Evolutionary conservation across 2,797 vertebrate species (phyloP).

Genomic region (Sebastes diaconus): DNA sequence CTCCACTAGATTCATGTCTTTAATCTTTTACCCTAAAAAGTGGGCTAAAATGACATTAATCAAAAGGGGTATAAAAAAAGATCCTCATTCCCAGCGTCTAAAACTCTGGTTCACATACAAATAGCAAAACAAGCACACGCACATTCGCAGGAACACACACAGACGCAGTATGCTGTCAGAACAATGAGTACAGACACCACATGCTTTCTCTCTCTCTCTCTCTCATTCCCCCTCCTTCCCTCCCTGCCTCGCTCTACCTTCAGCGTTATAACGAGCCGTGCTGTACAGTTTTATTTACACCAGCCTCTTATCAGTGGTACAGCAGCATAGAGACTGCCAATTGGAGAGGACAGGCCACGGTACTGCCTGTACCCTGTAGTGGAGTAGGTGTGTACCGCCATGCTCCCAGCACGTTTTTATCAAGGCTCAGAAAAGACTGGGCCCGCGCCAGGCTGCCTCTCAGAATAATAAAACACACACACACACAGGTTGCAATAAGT

Average conservation of each 20-base stretch:
- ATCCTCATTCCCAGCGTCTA: neutral
- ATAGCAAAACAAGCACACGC: slow-evolving; percentile 30
- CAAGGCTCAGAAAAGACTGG: slow-evolving; percentile 59
- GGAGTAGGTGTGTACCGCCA: slow-evolving; percentile 85
- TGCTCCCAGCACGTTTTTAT: slow-evolving; percentile 72
- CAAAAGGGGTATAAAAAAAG: neutral
- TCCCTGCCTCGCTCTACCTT: slow-evolving; percentile 48
- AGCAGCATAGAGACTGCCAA: slow-evolving; percentile 91
- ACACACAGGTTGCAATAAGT: slow-evolving; percentile 28
- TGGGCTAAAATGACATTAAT: neutral
- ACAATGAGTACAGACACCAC: slow-evolving; percentile 95
- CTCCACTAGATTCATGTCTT: neutral
- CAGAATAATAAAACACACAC: slow-evolving; percentile 50
- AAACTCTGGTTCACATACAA: slow-evolving; percentile 45
- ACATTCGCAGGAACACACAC: slow-evolving; percentile 77
- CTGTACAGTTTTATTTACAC: slow-evolving; percentile 99
- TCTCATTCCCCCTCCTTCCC: neutral
- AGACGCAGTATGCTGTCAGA: slow-evolving; percentile 87
- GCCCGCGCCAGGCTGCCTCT: slow-evolving; percentile 56
- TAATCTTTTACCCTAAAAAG: neutral
- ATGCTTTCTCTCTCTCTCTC: slow-evolving; percentile 69
- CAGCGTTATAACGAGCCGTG: slow-evolving; percentile 84
- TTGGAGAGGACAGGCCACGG: slow-evolving; percentile 90
- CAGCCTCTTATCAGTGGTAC: slow-evolving; percentile 95
- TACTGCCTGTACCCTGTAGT: slow-evolving; percentile 91